Evolutionary conservation across 2,113 vertebrate species (phyloP), one percentile per base, ranked within the genome.

Genomic region (Pluvianellus socialis): DNA sequence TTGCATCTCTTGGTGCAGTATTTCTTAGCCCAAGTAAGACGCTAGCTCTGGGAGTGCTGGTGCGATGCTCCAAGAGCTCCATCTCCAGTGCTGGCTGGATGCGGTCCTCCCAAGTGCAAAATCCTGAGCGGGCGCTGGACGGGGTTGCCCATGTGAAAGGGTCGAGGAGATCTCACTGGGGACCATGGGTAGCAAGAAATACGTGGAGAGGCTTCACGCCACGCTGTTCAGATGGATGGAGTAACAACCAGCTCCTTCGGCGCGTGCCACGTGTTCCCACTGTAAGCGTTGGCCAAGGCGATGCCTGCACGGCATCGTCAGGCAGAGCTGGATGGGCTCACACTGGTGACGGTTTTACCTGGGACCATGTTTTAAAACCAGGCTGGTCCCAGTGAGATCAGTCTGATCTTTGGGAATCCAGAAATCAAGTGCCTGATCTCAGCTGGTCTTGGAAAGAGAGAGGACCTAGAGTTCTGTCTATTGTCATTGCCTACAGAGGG

Each of bases 281-380:
- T 6, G 11, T 8, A 23, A 33, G 40, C 7, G 4, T 44, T 30
- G 30, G 76, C 17, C 44, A 9, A 14, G 2, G 22, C 4, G 4
- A 12, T 7, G n/a, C 19, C 24, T 14, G 23, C 10, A 1, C 0
- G 4, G 63, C 33, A 21, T 62, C 14, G 10, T 22, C 8, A 2
- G 42, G 61, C 14, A 17, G 22, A 52, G 55, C 55, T 56, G 11
- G 2, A 3, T 0, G 28, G 24, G 53, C 32, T 66, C 32, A 0
- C 4, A 0, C 61, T 0, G 0, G 18, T 8, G 3, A 2, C 35
- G 11, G 7, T 26, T 63, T 28, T 26, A 15, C 8, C 45, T 14
- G 4, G 20, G 73, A 26, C 23, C 2, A 0, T 0, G 27, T 16
- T 67, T 84, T 26, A 32, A 83, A 67, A 7, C 6, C 40, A 53